A percentile compares a stretch with the other conserved stretches of the same genome.
These are phyloP conservation scores for Stegodyphus dumicola DNA, from an alignment of 1,140 invertebrate genomes.

Conservation along the genomic window DNA sequence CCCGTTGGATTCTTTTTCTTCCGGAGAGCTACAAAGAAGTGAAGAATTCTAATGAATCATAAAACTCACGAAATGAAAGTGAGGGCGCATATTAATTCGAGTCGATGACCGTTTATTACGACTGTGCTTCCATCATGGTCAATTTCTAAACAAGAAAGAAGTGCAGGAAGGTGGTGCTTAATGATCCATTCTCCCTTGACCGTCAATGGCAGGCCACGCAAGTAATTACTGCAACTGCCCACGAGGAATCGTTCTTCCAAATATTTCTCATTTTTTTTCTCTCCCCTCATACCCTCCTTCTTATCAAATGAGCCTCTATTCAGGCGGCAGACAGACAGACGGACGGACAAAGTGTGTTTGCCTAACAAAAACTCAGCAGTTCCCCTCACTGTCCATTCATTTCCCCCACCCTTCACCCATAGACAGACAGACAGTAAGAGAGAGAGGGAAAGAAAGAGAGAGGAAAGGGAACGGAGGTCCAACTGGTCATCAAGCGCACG, in stretches of 20 bases:
- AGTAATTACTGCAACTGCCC: conserved; percentile 57
- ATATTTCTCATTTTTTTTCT: conserved; percentile 47
- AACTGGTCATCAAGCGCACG: conserved; percentile 53
- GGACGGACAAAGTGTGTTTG: conserved; percentile 51
- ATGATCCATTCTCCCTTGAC: conserved; percentile 44
- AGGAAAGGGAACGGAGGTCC: conserved; percentile 25
- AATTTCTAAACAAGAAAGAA: not conserved
- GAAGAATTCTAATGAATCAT: conserved; percentile 44
- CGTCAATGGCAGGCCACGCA: conserved; percentile 7
- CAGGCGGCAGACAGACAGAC: conserved; percentile 28
- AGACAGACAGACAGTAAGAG: not conserved
- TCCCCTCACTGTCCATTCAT: conserved; percentile 36
- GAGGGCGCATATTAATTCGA: conserved; percentile 33
- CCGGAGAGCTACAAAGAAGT: not conserved
- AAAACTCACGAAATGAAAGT: conserved; percentile 2
- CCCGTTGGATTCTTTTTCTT: not conserved
- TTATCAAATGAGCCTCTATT: conserved; percentile 45
- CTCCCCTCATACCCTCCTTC: not conserved
- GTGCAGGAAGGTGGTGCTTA: conserved; percentile 2
- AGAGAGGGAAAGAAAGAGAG: not conserved
- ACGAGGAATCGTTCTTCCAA: conserved; percentile 40
- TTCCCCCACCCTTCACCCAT: not conserved
- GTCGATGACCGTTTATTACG: conserved; percentile 9
- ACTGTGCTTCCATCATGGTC: not conserved
- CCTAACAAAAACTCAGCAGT: conserved; percentile 45